Percentiles rank a stretch among this genome's conserved stretches.
phyloP scores from a whole-genome alignment of 2,888 invertebrate genomes.

The Pseudanteris insignis region DNA sequence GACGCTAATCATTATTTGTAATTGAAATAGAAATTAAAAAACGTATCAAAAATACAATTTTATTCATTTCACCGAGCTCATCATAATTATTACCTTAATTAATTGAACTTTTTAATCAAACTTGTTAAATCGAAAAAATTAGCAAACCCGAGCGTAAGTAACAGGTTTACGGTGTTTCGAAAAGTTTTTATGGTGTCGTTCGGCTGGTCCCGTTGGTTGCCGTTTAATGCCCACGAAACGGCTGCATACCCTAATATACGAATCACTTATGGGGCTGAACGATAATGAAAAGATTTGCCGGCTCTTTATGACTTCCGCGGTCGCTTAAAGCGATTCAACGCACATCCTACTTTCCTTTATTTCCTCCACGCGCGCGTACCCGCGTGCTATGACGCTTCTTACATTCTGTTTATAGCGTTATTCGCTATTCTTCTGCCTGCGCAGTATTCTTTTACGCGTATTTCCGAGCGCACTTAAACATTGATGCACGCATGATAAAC shows the following conservation, averaged over 20 bases:
- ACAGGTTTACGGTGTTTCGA: too few relatives aligned
- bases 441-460: slow-evolving; percentile 29
- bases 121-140: too few relatives aligned
- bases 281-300: slow-evolving; percentile 66
- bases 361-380: slow-evolving; percentile 28
- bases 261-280: slow-evolving; percentile 62
- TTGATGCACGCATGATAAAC: slow-evolving; percentile 5
- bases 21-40: too few relatives aligned
- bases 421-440: slow-evolving; percentile 20
- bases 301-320: slow-evolving; percentile 62
- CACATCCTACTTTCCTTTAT: slow-evolving; percentile 42
- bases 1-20: too few relatives aligned
- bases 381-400: slow-evolving; percentile 22
- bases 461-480: slow-evolving; percentile 19
- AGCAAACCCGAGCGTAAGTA: too few relatives aligned
- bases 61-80: too few relatives aligned
- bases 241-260: slow-evolving; percentile 65
- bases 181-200: too few relatives aligned
- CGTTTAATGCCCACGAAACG: slow-evolving; percentile 59
- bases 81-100: too few relatives aligned
- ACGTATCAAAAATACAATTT: too few relatives aligned
- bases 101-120: too few relatives aligned
- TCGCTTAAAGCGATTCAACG: slow-evolving; percentile 50
- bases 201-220: slow-evolving; percentile 46
- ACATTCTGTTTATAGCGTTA: slow-evolving; percentile 38